Evolutionary conservation across 2,113 vertebrate genomes (phyloP).

Genomic region (Calyptomena viridis): DNA sequence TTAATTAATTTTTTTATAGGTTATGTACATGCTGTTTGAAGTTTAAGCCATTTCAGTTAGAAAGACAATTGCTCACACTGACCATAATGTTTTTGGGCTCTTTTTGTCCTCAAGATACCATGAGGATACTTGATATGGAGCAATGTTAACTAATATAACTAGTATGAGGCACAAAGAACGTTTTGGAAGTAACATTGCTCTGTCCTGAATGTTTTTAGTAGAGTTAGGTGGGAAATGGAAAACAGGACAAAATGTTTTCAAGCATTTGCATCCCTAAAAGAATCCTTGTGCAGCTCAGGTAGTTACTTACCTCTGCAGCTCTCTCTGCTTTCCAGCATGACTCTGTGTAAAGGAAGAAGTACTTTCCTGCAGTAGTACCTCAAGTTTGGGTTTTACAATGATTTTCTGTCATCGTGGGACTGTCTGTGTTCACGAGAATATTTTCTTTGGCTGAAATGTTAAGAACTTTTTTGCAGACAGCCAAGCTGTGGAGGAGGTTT

Average conservation of each 20-base stretch:
- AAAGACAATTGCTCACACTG: not conserved
- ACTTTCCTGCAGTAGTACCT: not conserved
- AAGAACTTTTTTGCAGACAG: not conserved
- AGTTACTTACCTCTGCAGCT: not conserved
- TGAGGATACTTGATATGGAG: not conserved
- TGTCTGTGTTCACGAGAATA: not conserved
- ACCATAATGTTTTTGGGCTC: rapidly evolving
- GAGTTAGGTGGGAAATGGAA: not conserved
- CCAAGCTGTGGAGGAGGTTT: not conserved
- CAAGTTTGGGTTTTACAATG: not conserved
- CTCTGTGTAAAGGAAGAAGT: not conserved
- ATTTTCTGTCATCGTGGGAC: not conserved
- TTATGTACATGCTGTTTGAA: not conserved
- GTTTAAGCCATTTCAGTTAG: not conserved
- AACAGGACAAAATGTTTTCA: not conserved
- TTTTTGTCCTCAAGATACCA: not conserved
- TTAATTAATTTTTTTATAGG: not conserved
- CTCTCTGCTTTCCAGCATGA: not conserved
- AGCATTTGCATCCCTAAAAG: not conserved
- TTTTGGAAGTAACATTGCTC: not conserved
- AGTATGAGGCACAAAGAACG: not conserved
- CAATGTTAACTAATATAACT: not conserved
- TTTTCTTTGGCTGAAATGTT: not conserved
- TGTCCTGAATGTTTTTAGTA: not conserved
- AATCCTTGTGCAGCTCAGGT: not conserved